Evolutionary conservation across 1,140 invertebrate species (phyloP), one percentile per base, ranked within the genome.

Genomic region (Wiebesia pumilae): DNA sequence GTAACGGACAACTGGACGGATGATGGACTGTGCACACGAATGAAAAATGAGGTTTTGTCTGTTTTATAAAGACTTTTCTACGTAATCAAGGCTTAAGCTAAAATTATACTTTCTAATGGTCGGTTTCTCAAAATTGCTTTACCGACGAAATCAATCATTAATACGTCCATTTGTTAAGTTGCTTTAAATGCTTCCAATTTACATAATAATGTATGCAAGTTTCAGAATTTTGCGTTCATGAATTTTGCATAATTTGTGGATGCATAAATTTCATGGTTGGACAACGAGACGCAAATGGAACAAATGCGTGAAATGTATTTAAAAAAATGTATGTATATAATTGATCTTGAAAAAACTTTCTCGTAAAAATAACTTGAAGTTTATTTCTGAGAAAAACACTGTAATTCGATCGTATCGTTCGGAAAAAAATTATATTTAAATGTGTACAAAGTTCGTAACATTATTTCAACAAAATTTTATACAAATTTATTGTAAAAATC

Each of bases 331-430:
- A 30, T 30, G 65, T 14, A 3, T 33, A 33, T 33, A 71, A 38
- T 71, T 71, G 16, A 38, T 38, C 21, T 38, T 71, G 71, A 75
- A 75, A 75, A 75, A 75, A 43, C 43, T 27, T 75, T n/a, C 35
- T 75, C 38, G 14, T 43, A 75, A 43, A 75, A 75, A 43, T 43
- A 75, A n/a, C 71, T n/a, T 27, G 40, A 24, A 43, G 43, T 75
- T 75, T 75, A 75, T 75, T 75, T 75, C 38, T 43, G 38, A 38
- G n/a, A n/a, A n/a, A 43, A 75, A 75, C 7, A 6, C 40, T n/a
- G 40, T 43, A n/a, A 75, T 75, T 43, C 24, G 24, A 43, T 75
- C n/a, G 2, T n/a, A 43, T 9, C 19, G 67, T 33, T 35, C 6
- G 9, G 24, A 38, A 16, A 71, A 71, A 21, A 71, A 71, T 38